Base-by-base conservation (phyloP, 53 echinoderm and acorn worm genomes). In the Holothuria leucospilota region DNA sequence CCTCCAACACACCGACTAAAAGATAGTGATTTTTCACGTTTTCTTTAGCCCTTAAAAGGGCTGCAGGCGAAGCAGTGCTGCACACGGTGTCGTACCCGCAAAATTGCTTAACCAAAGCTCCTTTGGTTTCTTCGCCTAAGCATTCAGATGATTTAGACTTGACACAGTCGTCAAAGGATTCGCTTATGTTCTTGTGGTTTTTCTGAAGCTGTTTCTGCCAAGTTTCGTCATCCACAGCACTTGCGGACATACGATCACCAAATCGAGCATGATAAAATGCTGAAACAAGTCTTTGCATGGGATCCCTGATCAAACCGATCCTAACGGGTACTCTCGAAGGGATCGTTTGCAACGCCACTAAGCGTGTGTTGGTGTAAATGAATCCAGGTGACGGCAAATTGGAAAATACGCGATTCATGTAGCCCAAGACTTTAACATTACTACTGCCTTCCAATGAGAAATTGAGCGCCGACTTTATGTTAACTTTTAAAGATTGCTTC, bases 141-240 rank as follows among this genome's bases (percentile, higher is more conserved):
- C 80, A 80, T 61, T 80, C 80, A 20, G 80, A 34, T 38, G 23
- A 56, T 38, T 61, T 61, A 20, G 27, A 39, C 52, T 60, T 60
- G 15, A 80, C 80, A 29, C 80, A 80, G 21, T 80, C 80, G 52
- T 80, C 80, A 60, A 80, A 80, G 2, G 61, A 29, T 61, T 80
- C 80, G 61, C 56, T 80, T 15, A 60, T 60, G 18, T 80, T 26
- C 21, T 59, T 51, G 29, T 59, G 29, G 11, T 80, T 80, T 5
- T 27, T 34, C 29, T 80, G 21, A 14, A 80, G 34, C 25, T 60
- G 60, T 59, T 29, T 80, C 13, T 10, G 34, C 80, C 80, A 80
- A 0, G 61, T 61, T 11, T 11, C 38, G 5, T 61, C 80, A 28
- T 61, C 61, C 10, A 80, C 61, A 5, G 30, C 34, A 8, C 39